These are phyloP conservation scores for Campodea augens DNA, from an alignment of 1,140 invertebrate genomes.

Conservation along the genomic window DNA sequence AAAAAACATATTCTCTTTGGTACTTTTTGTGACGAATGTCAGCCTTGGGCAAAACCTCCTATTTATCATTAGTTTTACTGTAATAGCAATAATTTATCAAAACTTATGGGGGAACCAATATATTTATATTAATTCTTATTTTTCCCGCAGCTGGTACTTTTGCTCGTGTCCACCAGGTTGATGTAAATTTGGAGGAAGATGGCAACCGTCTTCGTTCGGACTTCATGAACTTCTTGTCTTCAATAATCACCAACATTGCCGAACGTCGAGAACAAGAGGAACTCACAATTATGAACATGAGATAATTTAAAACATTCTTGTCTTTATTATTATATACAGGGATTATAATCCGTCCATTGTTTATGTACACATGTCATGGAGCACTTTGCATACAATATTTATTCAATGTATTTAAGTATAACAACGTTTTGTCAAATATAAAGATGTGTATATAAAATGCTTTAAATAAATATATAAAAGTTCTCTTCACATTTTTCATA, in stretches of 20 bases:
- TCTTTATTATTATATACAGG: too few relatives aligned
- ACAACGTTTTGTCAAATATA: too few relatives aligned
- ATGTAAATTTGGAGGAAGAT: conserved; percentile 41
- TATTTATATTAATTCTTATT: neutral
- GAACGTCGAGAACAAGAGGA: conserved; percentile 32
- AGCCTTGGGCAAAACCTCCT: neutral
- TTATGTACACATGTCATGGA: too few relatives aligned
- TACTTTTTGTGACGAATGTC: neutral
- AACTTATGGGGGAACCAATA: neutral
- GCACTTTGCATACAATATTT: too few relatives aligned
- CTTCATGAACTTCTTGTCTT: conserved; percentile 39
- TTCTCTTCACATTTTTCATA: too few relatives aligned
- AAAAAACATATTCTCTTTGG: neutral
- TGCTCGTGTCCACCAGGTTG: conserved; percentile 37
- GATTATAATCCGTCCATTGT: too few relatives aligned
- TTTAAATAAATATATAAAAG: too few relatives aligned
- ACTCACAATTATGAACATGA: conserved; percentile 28
- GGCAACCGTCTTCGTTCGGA: conserved; percentile 38
- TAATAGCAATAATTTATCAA: neutral
- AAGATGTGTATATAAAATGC: too few relatives aligned
- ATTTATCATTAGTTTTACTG: too few relatives aligned
- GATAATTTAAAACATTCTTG: too few relatives aligned
- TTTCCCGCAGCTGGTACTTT: conserved; percentile 38
- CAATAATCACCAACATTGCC: conserved; percentile 32
- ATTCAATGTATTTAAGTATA: too few relatives aligned